Conservation (phyloP, 92 coral and sea anemone genomes). For the Virgularia gustaviana region DNA sequence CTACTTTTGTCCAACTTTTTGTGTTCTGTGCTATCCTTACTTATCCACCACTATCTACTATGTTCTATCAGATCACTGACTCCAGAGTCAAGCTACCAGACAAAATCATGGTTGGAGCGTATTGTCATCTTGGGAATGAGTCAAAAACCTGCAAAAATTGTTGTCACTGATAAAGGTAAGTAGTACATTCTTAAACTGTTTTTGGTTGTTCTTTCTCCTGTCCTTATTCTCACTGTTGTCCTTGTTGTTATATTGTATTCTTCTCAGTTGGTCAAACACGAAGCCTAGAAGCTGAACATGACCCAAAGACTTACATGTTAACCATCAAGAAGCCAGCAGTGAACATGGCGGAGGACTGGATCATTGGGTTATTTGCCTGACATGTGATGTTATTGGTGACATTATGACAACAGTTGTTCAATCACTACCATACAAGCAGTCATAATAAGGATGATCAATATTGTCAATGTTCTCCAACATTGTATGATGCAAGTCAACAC, state of each 20-base stretch:
- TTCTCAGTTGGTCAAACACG: conserved; percentile 60
- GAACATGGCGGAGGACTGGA: conserved; percentile 87
- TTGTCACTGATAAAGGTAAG: conserved; percentile 31
- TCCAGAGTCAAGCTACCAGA: conserved; percentile 51
- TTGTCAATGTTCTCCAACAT: no score
- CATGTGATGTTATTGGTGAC: no score
- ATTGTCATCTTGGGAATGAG: conserved; percentile 91
- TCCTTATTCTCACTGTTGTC: background rate
- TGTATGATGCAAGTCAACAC: no score
- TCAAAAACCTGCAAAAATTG: conserved; percentile 61
- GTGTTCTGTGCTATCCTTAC: background rate
- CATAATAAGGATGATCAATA: no score
- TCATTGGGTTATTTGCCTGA: conserved; percentile 78
- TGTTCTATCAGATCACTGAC: conserved; percentile 4
- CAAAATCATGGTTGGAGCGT: conserved; percentile 92
- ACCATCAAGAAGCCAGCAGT: conserved; percentile 94
- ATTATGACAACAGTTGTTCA: no score
- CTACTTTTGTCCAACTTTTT: background rate
- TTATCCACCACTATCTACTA: background rate
- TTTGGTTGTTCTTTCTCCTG: background rate
- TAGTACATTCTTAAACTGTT: background rate
- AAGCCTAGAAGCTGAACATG: conserved; percentile 67
- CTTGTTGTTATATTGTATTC: background rate
- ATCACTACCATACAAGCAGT: background rate
- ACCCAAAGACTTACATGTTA: conserved; percentile 57